Conservation (phyloP, 30 jellyfish, hydroid and myxozoan species). For the Pelagia noctiluca region DNA sequence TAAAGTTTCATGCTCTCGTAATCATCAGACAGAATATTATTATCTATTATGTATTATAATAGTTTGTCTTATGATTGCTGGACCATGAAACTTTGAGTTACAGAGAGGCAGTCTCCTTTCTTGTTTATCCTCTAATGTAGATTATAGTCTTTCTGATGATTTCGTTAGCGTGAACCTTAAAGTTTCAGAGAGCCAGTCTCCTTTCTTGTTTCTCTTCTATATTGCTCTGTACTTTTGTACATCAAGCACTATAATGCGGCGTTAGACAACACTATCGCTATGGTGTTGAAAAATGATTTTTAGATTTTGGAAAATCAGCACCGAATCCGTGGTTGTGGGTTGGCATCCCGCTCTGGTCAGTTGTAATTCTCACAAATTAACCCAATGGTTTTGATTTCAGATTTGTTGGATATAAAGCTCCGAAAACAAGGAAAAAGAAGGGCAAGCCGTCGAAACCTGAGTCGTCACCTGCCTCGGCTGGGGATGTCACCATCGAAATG, state of each 20-base stretch:
- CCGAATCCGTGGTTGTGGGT: not conserved
- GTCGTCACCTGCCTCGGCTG: not conserved
- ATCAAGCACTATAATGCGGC: not conserved
- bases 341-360: not conserved
- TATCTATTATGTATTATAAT: no score
- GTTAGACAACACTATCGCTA: not conserved
- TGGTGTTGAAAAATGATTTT: no score
- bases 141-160: no score
- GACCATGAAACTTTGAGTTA: no score
- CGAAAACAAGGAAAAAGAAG: not conserved
- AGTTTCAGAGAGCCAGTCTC: no score
- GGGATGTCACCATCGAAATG: constrained; percentile 13
- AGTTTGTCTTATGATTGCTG: no score
- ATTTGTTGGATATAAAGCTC: not conserved
- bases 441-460: not conserved
- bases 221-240: not conserved
- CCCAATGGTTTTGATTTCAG: not conserved
- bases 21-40: no score
- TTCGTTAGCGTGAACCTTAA: no score
- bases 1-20: no score
- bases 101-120: no score
- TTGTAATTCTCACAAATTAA: not conserved
- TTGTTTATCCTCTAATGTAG: no score
- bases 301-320: not conserved
- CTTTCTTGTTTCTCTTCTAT: no score